Evolutionary conservation across 2,888 invertebrate genomes (phyloP), one percentile per base, ranked within the genome.

Genomic region (Andrena dorsata): DNA sequence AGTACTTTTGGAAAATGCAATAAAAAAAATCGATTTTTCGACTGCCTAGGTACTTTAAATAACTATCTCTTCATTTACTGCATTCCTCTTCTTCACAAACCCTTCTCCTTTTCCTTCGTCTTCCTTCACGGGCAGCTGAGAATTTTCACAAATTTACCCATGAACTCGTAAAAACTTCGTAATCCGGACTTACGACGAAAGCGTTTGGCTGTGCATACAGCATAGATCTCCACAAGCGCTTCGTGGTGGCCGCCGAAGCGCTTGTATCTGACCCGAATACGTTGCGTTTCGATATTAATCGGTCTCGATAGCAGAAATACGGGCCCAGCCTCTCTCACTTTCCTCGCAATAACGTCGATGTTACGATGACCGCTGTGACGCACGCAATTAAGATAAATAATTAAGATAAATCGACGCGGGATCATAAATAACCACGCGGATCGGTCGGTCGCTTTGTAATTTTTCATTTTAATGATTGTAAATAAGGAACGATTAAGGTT

Each of bases 241-340:
- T 64, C 20, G 28, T 16, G 49, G 56, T 51, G 28, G 35, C 28
- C 51, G 64, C 51, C 79, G 58, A 76, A 51, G n/a, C 13, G 28
- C n/a, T 68, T 35, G n/a, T 58, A 73, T 72, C 69, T 78, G 68
- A 78, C 77, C 77, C 41, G 72, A 81, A 73, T 78, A 60, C 51
- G 16, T n/a, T 56, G 51, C 70, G 56, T 60, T 69, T 72, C 77
- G 63, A 41, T 63, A 72, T 80, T 61, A 77, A 77, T 80, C 60
- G 16, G 30, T 63, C 63, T 30, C 47, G 23, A 10, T 23, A 58
- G 5, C 28, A 7, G 56, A 73, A 4, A 47, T 23, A 20, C n/a
- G n/a, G 47, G 2, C 23, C 4, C 30, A 10, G 23, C 1, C n/a
- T 51, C 23, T 13, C 58, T 30, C 61, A n/a, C 13, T 73, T 74